These are phyloP conservation scores for Wasmannia auropunctata DNA, from an alignment of 1,140 invertebrate species.

Conservation along the genomic window DNA sequence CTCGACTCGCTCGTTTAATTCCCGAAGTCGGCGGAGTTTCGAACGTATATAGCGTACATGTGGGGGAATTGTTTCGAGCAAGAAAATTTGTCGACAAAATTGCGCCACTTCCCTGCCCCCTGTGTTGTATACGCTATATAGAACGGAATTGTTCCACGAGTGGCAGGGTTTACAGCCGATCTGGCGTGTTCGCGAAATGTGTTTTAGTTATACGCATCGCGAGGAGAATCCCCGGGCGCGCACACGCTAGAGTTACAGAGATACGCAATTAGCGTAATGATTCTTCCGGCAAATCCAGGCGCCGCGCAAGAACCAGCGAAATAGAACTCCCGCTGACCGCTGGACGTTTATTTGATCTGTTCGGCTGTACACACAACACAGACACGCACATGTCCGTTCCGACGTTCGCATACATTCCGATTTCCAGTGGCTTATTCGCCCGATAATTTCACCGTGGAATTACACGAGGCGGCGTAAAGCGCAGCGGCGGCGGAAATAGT, in stretches of 20 bases:
- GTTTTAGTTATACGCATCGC: background rate
- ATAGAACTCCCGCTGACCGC: background rate
- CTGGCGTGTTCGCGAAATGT: background rate
- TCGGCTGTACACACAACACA: background rate
- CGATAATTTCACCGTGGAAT: conserved; percentile 45
- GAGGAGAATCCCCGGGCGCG: background rate
- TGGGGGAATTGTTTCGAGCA: background rate
- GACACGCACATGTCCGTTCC: too few relatives aligned
- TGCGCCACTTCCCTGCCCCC: background rate
- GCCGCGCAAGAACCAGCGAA: too few relatives aligned
- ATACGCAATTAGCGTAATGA: conserved; percentile 10
- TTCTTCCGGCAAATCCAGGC: background rate
- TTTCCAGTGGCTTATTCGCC: background rate
- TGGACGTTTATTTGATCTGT: background rate
- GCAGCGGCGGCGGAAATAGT: conserved; percentile 20
- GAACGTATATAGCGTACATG: background rate
- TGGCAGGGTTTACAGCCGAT: too few relatives aligned
- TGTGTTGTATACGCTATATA: background rate
- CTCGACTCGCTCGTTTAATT: background rate
- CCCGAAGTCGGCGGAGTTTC: background rate
- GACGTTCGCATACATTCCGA: background rate
- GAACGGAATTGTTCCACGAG: background rate
- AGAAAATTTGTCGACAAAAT: conserved; percentile 18
- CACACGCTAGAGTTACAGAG: background rate
- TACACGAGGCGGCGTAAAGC: background rate